phyloP scores from a whole-genome alignment of 1,140 invertebrate species.

The Dinoponera quadriceps region DNA sequence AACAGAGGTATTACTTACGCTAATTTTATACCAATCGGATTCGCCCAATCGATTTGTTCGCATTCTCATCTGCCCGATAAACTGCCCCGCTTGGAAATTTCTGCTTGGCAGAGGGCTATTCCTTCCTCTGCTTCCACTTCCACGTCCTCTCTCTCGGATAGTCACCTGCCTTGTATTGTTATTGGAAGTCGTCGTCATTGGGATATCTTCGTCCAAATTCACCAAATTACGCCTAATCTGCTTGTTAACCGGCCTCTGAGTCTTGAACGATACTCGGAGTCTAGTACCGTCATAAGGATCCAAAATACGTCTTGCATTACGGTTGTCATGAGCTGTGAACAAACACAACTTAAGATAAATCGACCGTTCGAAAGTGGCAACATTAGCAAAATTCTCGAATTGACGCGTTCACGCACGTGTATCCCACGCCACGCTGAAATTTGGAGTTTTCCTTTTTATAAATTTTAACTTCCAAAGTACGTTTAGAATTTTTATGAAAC shows the following conservation, averaged over 20 bases:
- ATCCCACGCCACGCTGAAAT: no score
- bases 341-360: background rate
- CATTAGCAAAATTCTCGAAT: no score
- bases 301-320: conserved; percentile 54
- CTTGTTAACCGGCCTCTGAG: conserved; percentile 34
- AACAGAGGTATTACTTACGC: conserved; percentile 79
- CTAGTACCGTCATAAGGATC: conserved; percentile 42
- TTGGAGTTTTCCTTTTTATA: no score
- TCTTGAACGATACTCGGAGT: conserved; percentile 78
- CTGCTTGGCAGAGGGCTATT: conserved; percentile 72
- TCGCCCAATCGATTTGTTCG: conserved; percentile 56
- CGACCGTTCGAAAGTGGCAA: no score
- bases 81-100: conserved; percentile 52
- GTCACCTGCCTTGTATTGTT: conserved; percentile 73
- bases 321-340: conserved; percentile 76
- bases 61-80: background rate
- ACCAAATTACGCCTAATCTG: conserved; percentile 18
- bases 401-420: no score
- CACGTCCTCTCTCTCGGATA: conserved; percentile 48
- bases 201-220: conserved; percentile 76
- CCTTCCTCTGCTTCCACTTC: conserved; percentile 68
- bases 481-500: no score
- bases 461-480: no score
- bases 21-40: conserved; percentile 88
- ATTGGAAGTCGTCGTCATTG: conserved; percentile 69